Evolutionary conservation across 2,888 invertebrate genomes (phyloP).

Genomic region (Plemyria rubiginata): DNA sequence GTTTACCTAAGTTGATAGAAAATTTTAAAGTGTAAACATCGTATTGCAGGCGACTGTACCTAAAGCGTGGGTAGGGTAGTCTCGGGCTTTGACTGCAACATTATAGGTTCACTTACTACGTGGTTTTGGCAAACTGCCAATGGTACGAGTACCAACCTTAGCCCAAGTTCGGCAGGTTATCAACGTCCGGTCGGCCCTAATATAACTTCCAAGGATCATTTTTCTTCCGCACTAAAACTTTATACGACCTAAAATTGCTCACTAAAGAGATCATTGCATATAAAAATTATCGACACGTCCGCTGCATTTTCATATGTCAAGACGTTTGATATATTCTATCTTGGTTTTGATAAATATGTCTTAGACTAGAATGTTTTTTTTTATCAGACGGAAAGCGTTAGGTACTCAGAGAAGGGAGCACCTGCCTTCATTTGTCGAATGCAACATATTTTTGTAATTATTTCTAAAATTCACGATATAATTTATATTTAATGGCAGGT

Average conservation of each 20-base stretch:
- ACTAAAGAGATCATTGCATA: slow-evolving; percentile 67
- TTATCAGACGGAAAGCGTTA: too few relatives aligned
- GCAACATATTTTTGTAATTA: too few relatives aligned
- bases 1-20: neutral
- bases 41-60: neutral
- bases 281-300: slow-evolving; percentile 63
- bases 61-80: neutral
- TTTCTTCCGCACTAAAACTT: slow-evolving; percentile 68
- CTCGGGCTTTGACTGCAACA: slow-evolving; percentile 1
- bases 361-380: too few relatives aligned
- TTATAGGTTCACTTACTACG: slow-evolving; percentile 40
- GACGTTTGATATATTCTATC: too few relatives aligned
- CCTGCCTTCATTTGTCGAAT: too few relatives aligned
- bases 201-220: slow-evolving; percentile 64
- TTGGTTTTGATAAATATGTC: too few relatives aligned
- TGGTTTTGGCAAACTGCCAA: slow-evolving; percentile 64
- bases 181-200: slow-evolving; percentile 71
- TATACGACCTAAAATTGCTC: slow-evolving; percentile 65
- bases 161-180: slow-evolving; percentile 72
- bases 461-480: too few relatives aligned
- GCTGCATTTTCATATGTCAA: slow-evolving; percentile 48
- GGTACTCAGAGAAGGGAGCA: too few relatives aligned
- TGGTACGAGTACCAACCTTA: slow-evolving; percentile 46
- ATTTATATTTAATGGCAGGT: too few relatives aligned
- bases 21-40: too few relatives aligned